These are phyloP conservation scores for Gouania willdenowi DNA, from an alignment of 2,797 vertebrate genomes.

Conservation along the genomic window DNA sequence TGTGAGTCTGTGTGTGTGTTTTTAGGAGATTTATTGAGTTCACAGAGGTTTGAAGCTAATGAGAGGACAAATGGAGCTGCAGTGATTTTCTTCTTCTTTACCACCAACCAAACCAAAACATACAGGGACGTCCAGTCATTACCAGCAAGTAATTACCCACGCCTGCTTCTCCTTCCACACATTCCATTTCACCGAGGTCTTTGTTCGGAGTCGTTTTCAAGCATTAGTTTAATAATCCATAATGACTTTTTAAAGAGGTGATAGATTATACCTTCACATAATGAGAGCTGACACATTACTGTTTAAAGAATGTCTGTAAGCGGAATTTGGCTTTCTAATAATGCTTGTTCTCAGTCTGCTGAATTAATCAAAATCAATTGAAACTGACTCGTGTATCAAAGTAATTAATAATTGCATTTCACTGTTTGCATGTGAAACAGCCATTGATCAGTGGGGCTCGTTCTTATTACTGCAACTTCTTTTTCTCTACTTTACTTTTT, in stretches of 20 bases:
- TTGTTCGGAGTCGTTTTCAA: conserved; percentile 58
- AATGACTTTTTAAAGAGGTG: conserved; percentile 80
- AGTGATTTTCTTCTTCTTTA: conserved; percentile 20
- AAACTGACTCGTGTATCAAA: conserved; percentile 70
- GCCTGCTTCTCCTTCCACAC: conserved; percentile 37
- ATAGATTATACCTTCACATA: conserved; percentile 73
- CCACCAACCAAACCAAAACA: conserved; percentile 41
- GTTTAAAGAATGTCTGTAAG: conserved; percentile 70
- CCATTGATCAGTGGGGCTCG: too few species aligned
- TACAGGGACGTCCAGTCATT: conserved; percentile 46
- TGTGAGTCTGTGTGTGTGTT: background rate
- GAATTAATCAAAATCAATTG: conserved; percentile 74
- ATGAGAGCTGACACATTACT: conserved; percentile 68
- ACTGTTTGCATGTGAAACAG: too few species aligned
- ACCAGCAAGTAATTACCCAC: conserved; percentile 47
- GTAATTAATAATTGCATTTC: conserved; percentile 64
- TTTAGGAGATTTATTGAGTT: conserved; percentile 6
- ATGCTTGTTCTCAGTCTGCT: conserved; percentile 63
- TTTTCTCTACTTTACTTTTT: too few species aligned
- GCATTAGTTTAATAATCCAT: conserved; percentile 74
- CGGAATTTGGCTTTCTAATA: conserved; percentile 69
- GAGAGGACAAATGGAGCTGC: conserved; percentile 55
- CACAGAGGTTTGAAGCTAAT: conserved; percentile 51
- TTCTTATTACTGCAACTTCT: too few species aligned
- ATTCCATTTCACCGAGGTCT: conserved; percentile 23